A percentile compares a stretch with the other conserved stretches of the same genome.
These are phyloP conservation scores for Xenopus tropicalis DNA, from an alignment of 2,113 vertebrate species.

Conservation along the genomic window UCB_Xtro_10.0 CM004445.2:7790501-7791000, in stretches of 20 bases:
- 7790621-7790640: too few relatives aligned
- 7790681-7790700: too few relatives aligned
- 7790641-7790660: too few relatives aligned
- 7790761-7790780: slow-evolving; percentile 27
- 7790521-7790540: slow-evolving; percentile 87
- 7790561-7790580: slow-evolving; percentile 87
- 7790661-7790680: too few relatives aligned
- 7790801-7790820: not conserved
- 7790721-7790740: slow-evolving; percentile 3
- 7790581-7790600: slow-evolving; percentile 81
- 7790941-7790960: slow-evolving; percentile 74
- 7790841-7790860: not conserved
- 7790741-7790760: not conserved
- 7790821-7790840: too few relatives aligned
- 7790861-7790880: not conserved
- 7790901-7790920: not conserved
- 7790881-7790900: not conserved
- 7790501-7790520: slow-evolving; percentile 93
- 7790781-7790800: not conserved
- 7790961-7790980: slow-evolving; percentile 96
- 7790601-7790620: too few relatives aligned
- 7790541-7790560: slow-evolving; percentile 92
- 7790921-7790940: not conserved
- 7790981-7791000: slow-evolving; percentile 92
- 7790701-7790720: too few relatives aligned